Evolutionary conservation across 1,140 invertebrate genomes (phyloP).

Genomic region (Pachypeltis micranthus): DNA sequence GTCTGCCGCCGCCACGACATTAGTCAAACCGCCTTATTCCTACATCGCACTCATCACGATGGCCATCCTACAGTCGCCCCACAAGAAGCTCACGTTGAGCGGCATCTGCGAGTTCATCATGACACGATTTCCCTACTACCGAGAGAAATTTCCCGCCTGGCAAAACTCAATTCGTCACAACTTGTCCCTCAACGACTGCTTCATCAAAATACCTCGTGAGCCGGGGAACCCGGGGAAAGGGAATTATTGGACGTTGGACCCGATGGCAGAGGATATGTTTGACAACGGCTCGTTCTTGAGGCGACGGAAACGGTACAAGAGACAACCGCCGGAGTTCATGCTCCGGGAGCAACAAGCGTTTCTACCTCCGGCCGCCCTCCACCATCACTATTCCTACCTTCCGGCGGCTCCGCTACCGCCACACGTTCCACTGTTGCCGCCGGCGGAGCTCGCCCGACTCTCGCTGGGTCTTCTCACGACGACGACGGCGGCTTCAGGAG

Average conservation of each 20-base stretch:
- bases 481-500: background rate
- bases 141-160: conserved; percentile 91
- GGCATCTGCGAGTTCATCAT: conserved; percentile 99
- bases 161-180: conserved; percentile 97
- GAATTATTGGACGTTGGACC: conserved; percentile 98
- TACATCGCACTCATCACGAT: conserved; percentile 97
- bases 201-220: conserved; percentile 95
- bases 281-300: conserved; percentile 96
- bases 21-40: conserved; percentile 87
- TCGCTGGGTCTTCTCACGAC: background rate
- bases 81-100: conserved; percentile 90
- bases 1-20: no score
- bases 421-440: background rate
- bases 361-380: conserved; percentile 18
- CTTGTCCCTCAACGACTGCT: conserved; percentile 95
- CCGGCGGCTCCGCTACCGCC: background rate
- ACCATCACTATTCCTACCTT: background rate
- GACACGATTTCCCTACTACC: conserved; percentile 91
- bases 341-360: conserved; percentile 35
- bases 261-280: conserved; percentile 96
- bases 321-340: conserved; percentile 52
- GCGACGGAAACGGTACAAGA: conserved; percentile 87
- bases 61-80: conserved; percentile 93
- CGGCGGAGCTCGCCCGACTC: background rate
- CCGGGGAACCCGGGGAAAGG: conserved; percentile 98